Conservation (phyloP, 2,113 vertebrate genomes). For the Callithrix jacchus region DNA sequence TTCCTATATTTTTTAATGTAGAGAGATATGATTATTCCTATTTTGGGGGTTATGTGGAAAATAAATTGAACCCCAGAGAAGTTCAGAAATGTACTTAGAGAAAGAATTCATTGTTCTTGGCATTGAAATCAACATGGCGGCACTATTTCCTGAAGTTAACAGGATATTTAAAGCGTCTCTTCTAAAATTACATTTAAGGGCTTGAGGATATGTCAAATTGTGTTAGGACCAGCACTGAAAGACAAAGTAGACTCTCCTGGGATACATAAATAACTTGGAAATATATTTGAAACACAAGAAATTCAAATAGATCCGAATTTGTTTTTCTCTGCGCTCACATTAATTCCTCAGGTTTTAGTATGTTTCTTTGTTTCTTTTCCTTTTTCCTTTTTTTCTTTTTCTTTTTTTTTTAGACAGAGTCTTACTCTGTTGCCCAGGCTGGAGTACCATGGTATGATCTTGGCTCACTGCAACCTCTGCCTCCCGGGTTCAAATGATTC, state of each 20-base stretch:
- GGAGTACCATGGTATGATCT: too few relatives aligned
- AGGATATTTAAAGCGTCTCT: neutral
- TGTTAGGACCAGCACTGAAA: neutral
- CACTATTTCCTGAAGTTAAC: neutral
- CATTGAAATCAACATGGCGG: neutral
- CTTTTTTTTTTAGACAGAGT: too few relatives aligned
- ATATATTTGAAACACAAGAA: conserved; percentile 13
- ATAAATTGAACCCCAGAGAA: neutral
- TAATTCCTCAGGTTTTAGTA: neutral
- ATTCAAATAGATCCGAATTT: conserved; percentile 30
- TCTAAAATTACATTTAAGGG: neutral
- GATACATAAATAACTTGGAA: neutral
- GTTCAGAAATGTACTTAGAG: neutral
- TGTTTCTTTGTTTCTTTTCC: neutral
- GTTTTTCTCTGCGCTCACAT: neutral
- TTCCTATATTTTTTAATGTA: neutral
- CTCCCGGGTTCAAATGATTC: too few relatives aligned
- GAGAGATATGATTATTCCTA: conserved; percentile 23
- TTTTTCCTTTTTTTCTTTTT: too few relatives aligned
- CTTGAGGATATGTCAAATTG: neutral
- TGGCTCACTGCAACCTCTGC: too few relatives aligned
- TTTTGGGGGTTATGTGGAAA: neutral
- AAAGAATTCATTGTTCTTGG: neutral
- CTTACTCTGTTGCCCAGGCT: too few relatives aligned
- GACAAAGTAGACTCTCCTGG: neutral